Evolutionary conservation across 2,797 vertebrate species (phyloP).

Genomic region (Lagothrix lagotricha): DNA sequence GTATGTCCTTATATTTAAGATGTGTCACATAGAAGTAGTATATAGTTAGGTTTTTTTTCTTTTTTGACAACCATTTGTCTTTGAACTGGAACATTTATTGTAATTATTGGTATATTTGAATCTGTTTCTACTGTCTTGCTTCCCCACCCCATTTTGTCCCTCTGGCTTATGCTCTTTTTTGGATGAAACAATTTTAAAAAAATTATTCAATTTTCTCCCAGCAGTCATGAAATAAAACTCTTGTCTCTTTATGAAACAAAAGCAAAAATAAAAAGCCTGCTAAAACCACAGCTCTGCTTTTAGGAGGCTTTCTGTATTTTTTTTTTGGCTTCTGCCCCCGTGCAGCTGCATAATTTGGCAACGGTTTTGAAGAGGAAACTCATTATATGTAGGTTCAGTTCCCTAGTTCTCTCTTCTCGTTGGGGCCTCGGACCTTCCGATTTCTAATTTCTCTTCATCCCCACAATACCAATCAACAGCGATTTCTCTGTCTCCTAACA

Average conservation of each 20-base stretch:
- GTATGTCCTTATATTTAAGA: neutral
- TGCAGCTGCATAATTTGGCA: neutral
- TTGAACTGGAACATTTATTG: constrained; percentile 6
- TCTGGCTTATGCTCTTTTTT: neutral
- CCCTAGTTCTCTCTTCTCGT: neutral
- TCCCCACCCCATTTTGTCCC: neutral
- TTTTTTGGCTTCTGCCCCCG: neutral
- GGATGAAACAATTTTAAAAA: neutral
- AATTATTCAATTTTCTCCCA: neutral
- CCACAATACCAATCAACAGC: neutral
- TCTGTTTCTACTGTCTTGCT: neutral
- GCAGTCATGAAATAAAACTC: neutral
- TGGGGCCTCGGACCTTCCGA: neutral
- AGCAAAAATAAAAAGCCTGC: neutral
- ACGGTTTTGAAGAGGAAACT: neutral
- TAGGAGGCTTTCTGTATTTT: neutral
- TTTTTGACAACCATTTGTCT: neutral
- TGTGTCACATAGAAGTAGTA: neutral
- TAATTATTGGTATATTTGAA: neutral
- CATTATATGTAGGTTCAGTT: neutral
- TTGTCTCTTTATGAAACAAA: neutral
- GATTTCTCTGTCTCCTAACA: neutral
- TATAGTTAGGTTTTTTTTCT: neutral
- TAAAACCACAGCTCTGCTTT: neutral
- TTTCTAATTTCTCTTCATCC: neutral